These are phyloP conservation scores for Aplochiton taeniatus DNA, from an alignment of 2,797 vertebrate genomes.

Conservation along the genomic window DNA sequence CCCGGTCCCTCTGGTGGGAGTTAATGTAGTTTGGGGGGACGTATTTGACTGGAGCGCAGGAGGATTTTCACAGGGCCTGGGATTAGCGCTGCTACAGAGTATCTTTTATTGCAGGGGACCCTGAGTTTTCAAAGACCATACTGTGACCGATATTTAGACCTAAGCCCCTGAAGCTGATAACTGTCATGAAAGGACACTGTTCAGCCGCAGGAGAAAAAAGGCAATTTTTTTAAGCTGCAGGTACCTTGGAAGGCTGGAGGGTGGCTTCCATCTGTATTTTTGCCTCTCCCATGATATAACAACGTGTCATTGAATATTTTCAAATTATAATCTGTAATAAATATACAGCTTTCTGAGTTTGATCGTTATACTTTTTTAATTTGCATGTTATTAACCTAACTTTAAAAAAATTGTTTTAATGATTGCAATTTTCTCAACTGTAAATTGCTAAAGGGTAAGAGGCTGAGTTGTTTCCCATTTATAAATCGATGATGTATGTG, in stretches of 20 bases:
- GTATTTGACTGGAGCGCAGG: slow-evolving; percentile 69
- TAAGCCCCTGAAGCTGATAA: slow-evolving; percentile 79
- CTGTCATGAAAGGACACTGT: slow-evolving; percentile 75
- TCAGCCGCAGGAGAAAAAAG: slow-evolving; percentile 69
- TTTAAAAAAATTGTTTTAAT: background rate
- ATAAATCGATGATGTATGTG: too few species aligned
- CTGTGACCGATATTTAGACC: slow-evolving; percentile 83
- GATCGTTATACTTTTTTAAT: background rate
- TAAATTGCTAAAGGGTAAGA: too few species aligned
- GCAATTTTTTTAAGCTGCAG: slow-evolving; percentile 65
- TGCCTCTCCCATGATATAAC: slow-evolving; percentile 36
- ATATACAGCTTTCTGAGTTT: background rate
- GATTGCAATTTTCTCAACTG: background rate
- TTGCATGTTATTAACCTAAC: slow-evolving; percentile 1
- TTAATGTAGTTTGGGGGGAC: slow-evolving; percentile 76
- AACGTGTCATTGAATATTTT: slow-evolving; percentile 24
- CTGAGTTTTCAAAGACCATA: slow-evolving; percentile 75
- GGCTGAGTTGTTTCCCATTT: too few species aligned
- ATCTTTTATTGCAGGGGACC: slow-evolving; percentile 76
- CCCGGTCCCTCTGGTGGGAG: slow-evolving; percentile 57
- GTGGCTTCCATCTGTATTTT: slow-evolving; percentile 55
- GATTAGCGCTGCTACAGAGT: slow-evolving; percentile 79
- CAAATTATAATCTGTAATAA: slow-evolving; percentile 14
- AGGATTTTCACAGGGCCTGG: slow-evolving; percentile 73
- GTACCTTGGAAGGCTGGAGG: slow-evolving; percentile 59